phyloP scores from a whole-genome alignment of 2,888 invertebrate species.

The Sipha maydis region DNA sequence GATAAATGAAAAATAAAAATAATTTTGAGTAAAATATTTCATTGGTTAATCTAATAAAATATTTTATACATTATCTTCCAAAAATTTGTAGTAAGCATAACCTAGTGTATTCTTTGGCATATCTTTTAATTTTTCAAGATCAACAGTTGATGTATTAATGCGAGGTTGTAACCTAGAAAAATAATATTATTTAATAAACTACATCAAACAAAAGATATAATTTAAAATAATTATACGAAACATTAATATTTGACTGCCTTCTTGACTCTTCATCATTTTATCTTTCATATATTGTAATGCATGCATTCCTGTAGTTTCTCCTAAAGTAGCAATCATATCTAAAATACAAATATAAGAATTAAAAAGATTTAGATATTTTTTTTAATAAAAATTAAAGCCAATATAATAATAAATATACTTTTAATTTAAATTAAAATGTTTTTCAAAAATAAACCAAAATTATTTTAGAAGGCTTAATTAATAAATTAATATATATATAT shows the following conservation, averaged over 20 bases:
- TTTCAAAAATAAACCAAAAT: no score
- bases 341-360: constrained; percentile 29
- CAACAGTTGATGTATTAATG: constrained; percentile 84
- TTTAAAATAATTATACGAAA: constrained; percentile 51
- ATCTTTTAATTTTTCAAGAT: constrained; percentile 76
- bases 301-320: constrained; percentile 65
- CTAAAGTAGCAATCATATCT: constrained; percentile 66
- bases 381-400: no score
- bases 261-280: constrained; percentile 80
- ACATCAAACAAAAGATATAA: neutral
- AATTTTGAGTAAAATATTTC: neutral
- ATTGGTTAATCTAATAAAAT: neutral
- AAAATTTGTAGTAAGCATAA: constrained; percentile 84
- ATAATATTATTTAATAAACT: constrained; percentile 35
- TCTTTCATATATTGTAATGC: constrained; percentile 79
- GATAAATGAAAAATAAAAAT: constrained; percentile 59
- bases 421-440: no score
- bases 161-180: constrained; percentile 79
- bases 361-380: neutral
- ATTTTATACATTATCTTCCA: constrained; percentile 77
- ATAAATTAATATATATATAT: no score
- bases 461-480: no score
- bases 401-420: no score
- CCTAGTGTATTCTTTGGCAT: constrained; percentile 88
- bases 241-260: constrained; percentile 77